These are phyloP conservation scores for Bolborhynchus lineola DNA, from an alignment of 2,113 vertebrate genomes.

Conservation along the genomic window DNA sequence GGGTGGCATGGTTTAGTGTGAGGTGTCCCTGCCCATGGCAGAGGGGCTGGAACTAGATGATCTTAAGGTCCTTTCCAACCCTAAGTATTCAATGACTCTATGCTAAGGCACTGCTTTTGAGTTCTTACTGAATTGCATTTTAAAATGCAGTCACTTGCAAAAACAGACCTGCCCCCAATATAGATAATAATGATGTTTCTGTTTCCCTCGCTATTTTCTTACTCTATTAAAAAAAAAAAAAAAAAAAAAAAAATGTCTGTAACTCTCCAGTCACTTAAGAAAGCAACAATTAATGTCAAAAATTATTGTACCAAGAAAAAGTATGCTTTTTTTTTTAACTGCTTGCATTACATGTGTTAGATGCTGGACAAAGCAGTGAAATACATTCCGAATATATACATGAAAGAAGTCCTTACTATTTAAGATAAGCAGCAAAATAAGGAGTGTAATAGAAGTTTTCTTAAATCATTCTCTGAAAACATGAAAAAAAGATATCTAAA, in stretches of 20 bases:
- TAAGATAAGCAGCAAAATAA: not conserved
- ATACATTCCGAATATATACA: not conserved
- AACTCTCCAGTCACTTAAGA: not conserved
- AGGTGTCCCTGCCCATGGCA: too few relatives aligned
- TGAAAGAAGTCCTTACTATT: not conserved
- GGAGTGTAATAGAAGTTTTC: not conserved
- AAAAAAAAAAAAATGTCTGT: not conserved
- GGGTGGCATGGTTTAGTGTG: too few relatives aligned
- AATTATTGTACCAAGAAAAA: not conserved
- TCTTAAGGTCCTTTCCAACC: too few relatives aligned
- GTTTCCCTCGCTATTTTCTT: not conserved
- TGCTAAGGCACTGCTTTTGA: not conserved
- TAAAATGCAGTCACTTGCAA: not conserved
- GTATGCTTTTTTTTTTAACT: not conserved
- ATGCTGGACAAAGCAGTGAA: not conserved
- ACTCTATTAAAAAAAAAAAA: not conserved
- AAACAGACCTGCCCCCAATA: not conserved
- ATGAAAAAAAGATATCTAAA: not conserved
- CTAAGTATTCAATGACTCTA: too few relatives aligned
- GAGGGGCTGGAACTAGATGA: too few relatives aligned
- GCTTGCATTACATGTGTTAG: not conserved
- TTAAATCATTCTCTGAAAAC: not conserved
- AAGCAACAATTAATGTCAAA: not conserved
- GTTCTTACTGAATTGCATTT: not conserved
- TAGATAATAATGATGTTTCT: not conserved